Conservation (phyloP, 1,140 invertebrate genomes). For the Philopotamus ludificatus region DNA sequence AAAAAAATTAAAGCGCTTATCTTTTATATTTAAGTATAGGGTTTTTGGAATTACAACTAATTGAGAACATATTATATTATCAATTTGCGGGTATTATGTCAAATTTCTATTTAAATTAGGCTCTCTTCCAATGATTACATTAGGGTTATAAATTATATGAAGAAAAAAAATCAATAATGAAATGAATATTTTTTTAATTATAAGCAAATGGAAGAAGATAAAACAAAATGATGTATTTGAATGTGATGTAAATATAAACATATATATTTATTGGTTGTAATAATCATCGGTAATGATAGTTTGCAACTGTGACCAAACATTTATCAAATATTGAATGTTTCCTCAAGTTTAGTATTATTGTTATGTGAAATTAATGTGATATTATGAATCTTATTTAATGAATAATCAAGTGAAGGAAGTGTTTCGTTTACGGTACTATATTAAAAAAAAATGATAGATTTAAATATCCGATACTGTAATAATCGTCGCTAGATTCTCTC, state of each 20-base stretch:
- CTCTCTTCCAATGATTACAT: slow-evolving; percentile 18
- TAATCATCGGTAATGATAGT: slow-evolving; percentile 23
- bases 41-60: background rate
- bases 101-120: slow-evolving; percentile 19
- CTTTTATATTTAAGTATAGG: slow-evolving; percentile 1
- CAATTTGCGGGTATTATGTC: slow-evolving; percentile 6
- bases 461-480: too few species aligned
- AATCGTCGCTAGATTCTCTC: too few species aligned
- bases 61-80: slow-evolving; percentile 1
- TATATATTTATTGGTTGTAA: slow-evolving; percentile 13
- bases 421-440: slow-evolving; percentile 23
- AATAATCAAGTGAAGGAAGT: slow-evolving; percentile 28
- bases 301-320: slow-evolving; percentile 25
- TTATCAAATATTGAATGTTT: slow-evolving; percentile 8
- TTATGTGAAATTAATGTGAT: slow-evolving; percentile 28
- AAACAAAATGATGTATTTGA: slow-evolving; percentile 13
- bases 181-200: slow-evolving; percentile 38
- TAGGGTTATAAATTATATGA: slow-evolving; percentile 34
- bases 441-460: too few species aligned
- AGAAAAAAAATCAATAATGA: slow-evolving; percentile 23
- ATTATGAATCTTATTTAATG: slow-evolving; percentile 30
- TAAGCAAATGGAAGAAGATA: slow-evolving; percentile 28
- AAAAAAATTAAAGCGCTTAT: slow-evolving; percentile 1
- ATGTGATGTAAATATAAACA: slow-evolving; percentile 26
- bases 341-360: slow-evolving; percentile 18